These are phyloP conservation scores for Caenorhabditis imperialis DNA, from an alignment of 2,888 invertebrate genomes.

Conservation along the genomic window DNA sequence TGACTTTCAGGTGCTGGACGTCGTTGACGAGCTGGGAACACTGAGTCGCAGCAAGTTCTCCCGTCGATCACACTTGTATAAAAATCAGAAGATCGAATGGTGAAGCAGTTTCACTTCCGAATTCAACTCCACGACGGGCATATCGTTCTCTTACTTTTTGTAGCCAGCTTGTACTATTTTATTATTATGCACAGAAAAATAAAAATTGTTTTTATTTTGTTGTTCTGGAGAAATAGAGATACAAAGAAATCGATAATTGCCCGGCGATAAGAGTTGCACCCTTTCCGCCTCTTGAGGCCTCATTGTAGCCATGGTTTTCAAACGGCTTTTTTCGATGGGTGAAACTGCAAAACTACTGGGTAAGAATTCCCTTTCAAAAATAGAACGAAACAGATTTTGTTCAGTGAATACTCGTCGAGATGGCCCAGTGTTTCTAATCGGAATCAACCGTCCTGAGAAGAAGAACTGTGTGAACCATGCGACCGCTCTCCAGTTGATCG, in stretches of 20 bases:
- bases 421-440: slow-evolving; percentile 81
- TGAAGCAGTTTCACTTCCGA: slow-evolving; percentile 11
- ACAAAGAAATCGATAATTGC: too few species aligned
- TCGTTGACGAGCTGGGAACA: slow-evolving; percentile 70
- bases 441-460: slow-evolving; percentile 88
- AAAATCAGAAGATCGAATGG: slow-evolving; percentile 72
- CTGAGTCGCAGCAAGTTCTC: slow-evolving; percentile 72
- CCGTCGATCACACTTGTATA: slow-evolving; percentile 69
- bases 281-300: slow-evolving; percentile 12
- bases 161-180: too few species aligned
- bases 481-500: slow-evolving; percentile 81
- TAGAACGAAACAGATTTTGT: too few species aligned
- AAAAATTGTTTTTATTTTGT: too few species aligned
- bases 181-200: too few species aligned
- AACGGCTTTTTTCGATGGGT: too few species aligned
- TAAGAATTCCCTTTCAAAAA: too few species aligned
- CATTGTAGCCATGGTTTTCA: slow-evolving; percentile 18
- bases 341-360: too few species aligned
- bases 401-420: slow-evolving; percentile 25
- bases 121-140: slow-evolving; percentile 17
- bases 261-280: slow-evolving; percentile 3
- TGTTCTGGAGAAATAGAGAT: too few species aligned
- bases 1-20: slow-evolving; percentile 61
- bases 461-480: slow-evolving; percentile 87
- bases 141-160: not conserved